A percentile compares a stretch with the other conserved stretches of the same genome.
Conservation (phyloP, 2,888 invertebrate genomes). For the Rhorus exstirpatorius region DNA sequence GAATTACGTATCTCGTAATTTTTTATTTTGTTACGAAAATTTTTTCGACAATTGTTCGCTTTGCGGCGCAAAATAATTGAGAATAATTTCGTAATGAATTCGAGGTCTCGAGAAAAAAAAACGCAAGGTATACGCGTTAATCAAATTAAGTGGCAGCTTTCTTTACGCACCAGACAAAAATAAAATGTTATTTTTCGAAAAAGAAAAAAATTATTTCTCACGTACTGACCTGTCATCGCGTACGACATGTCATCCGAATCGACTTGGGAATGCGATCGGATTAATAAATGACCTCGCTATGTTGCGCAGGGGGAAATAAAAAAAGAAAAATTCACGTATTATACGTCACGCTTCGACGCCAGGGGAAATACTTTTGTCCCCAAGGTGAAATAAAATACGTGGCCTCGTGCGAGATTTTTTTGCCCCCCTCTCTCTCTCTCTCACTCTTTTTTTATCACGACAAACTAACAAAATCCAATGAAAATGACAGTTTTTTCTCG, state of each 20-base stretch:
- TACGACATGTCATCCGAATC: constrained; percentile 43
- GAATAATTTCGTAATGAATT: too few species aligned
- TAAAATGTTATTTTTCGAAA: too few species aligned
- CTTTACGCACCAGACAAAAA: too few species aligned
- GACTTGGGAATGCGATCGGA: constrained; percentile 31
- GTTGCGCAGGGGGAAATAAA: too few species aligned
- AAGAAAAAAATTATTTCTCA: not conserved
- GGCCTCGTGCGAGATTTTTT: constrained; percentile 25
- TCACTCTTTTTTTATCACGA: not conserved
- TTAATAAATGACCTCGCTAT: constrained; percentile 18
- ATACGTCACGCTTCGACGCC: constrained; percentile 47
- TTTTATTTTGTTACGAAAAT: too few species aligned
- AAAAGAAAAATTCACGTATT: constrained; percentile 23
- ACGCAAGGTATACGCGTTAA: too few species aligned
- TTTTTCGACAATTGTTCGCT: too few species aligned
- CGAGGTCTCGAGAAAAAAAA: too few species aligned
- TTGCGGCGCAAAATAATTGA: too few species aligned
- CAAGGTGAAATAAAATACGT: constrained; percentile 62
- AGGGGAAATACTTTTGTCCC: constrained; percentile 50
- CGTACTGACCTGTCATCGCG: constrained; percentile 58
- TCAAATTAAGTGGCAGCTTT: too few species aligned
- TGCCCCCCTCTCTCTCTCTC: constrained; percentile 1
- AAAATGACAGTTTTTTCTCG: constrained; percentile 66
- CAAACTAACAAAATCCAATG: constrained; percentile 45
- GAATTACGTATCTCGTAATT: too few species aligned